These are phyloP conservation scores for Desmophyllum pertusum DNA, from an alignment of 92 coral and sea anemone genomes.

Conservation along the genomic window DNA sequence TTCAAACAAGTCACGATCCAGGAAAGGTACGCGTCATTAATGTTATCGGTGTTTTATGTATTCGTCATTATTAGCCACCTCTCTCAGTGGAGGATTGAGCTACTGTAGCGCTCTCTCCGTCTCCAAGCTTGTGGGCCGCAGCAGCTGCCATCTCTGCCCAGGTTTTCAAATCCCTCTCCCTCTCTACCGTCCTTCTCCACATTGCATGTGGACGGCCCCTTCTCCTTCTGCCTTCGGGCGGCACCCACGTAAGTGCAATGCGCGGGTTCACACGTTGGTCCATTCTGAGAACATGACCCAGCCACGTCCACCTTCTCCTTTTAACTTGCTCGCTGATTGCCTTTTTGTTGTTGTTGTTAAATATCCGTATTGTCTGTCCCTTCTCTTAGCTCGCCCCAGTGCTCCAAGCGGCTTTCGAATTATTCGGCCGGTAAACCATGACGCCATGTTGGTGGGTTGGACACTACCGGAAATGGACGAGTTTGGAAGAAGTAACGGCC, in stretches of 20 bases:
- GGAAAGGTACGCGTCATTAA: slow-evolving; percentile 23
- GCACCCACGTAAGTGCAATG: too few relatives aligned
- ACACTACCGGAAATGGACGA: slow-evolving; percentile 94
- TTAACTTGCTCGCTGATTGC: background rate
- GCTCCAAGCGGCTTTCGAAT: slow-evolving; percentile 83
- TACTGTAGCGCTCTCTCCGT: too few relatives aligned
- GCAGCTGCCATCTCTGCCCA: too few relatives aligned
- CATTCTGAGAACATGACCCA: too few relatives aligned
- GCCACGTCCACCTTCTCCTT: too few relatives aligned
- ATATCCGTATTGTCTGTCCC: background rate
- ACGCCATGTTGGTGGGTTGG: slow-evolving; percentile 94
- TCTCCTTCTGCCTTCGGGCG: too few relatives aligned
- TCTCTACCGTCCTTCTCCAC: too few relatives aligned
- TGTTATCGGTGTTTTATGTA: background rate
- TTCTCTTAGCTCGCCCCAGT: slow-evolving; percentile 62
- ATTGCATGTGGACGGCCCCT: too few relatives aligned
- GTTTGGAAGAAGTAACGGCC: slow-evolving; percentile 90
- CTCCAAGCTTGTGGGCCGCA: background rate
- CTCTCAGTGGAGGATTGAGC: too few relatives aligned
- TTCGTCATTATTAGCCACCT: too few relatives aligned
- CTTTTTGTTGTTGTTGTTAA: background rate
- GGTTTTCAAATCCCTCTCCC: too few relatives aligned
- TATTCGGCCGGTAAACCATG: slow-evolving; percentile 91
- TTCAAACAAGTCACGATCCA: slow-evolving; percentile 21
- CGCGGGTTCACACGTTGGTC: too few relatives aligned